These are phyloP conservation scores for Lamprologus tigripictilis DNA, from an alignment of 2,113 vertebrate species.

Conservation along the genomic window DNA sequence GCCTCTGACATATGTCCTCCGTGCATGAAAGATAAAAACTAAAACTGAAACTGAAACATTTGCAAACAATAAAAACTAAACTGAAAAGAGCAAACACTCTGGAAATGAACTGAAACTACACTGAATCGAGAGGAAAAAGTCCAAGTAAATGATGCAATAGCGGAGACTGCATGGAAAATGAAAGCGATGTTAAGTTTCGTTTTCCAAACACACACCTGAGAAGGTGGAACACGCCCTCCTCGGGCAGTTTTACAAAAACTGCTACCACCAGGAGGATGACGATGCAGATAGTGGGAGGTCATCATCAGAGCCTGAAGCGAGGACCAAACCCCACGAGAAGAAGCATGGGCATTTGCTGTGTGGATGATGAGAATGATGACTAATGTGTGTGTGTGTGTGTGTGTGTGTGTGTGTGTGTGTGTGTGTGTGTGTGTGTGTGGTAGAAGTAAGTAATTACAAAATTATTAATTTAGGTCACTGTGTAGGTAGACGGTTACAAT, in stretches of 20 bases:
- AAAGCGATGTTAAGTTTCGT: constrained; percentile 5
- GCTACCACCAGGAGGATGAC: constrained; percentile 1
- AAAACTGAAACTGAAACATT: neutral
- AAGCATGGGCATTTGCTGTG: neutral
- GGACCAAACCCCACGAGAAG: neutral
- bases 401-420: neutral
- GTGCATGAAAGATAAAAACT: neutral
- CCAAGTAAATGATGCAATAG: neutral
- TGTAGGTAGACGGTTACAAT: neutral
- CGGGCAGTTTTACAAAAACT: too few relatives aligned
- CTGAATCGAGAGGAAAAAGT: neutral
- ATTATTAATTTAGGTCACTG: neutral
- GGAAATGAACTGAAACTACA: neutral
- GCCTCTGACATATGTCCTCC: neutral
- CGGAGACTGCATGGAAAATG: neutral
- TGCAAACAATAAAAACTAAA: neutral
- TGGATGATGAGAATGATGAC: neutral
- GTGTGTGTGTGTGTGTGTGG: neutral
- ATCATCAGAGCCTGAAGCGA: neutral
- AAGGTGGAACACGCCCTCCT: too few relatives aligned
- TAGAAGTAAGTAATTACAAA: neutral
- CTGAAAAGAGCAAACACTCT: neutral
- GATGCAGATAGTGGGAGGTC: neutral
- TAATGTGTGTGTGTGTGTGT: neutral
- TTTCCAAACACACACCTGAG: neutral